Conservation (phyloP, 1,140 invertebrate genomes). For the Hyles vespertilio region DNA sequence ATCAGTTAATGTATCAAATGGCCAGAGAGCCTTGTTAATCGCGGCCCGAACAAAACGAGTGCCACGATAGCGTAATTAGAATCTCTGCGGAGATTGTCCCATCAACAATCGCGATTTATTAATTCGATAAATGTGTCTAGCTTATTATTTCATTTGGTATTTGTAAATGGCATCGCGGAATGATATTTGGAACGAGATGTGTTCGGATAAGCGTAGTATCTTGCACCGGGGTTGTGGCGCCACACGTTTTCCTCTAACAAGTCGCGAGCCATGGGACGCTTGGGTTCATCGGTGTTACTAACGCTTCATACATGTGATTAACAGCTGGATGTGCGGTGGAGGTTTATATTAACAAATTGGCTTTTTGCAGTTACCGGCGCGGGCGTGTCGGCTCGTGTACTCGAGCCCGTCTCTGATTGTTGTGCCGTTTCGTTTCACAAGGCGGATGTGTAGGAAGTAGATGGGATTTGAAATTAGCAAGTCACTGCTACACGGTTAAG, state of each 20-base stretch:
- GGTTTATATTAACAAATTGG: conserved; percentile 21
- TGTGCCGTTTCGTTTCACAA: background rate
- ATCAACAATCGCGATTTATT: conserved; percentile 52
- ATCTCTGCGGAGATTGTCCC: conserved; percentile 47
- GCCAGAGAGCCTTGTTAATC: conserved; percentile 25
- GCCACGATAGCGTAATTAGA: conserved; percentile 51
- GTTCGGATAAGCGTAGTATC: conserved; percentile 61
- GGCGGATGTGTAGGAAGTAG: conserved; percentile 5
- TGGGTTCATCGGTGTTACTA: conserved; percentile 31
- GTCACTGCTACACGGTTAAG: conserved; percentile 7
- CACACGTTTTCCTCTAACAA: conserved; percentile 35
- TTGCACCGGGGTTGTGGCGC: conserved; percentile 48
- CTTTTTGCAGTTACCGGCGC: conserved; percentile 16
- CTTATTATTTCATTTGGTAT: conserved; percentile 45
- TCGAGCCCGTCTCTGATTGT: no score
- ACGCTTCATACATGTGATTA: conserved; percentile 30
- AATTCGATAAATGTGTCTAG: conserved; percentile 44
- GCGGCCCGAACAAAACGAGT: conserved; percentile 38
- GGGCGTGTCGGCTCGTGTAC: background rate
- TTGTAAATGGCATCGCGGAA: conserved; percentile 38
- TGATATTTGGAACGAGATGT: conserved; percentile 37
- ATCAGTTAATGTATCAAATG: conserved; percentile 44
- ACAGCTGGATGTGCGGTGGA: conserved; percentile 22
- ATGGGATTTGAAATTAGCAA: conserved; percentile 10
- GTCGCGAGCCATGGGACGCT: conserved; percentile 19